phyloP scores from a whole-genome alignment of 2,888 invertebrate species.

The Cremastinae sp. region DNA sequence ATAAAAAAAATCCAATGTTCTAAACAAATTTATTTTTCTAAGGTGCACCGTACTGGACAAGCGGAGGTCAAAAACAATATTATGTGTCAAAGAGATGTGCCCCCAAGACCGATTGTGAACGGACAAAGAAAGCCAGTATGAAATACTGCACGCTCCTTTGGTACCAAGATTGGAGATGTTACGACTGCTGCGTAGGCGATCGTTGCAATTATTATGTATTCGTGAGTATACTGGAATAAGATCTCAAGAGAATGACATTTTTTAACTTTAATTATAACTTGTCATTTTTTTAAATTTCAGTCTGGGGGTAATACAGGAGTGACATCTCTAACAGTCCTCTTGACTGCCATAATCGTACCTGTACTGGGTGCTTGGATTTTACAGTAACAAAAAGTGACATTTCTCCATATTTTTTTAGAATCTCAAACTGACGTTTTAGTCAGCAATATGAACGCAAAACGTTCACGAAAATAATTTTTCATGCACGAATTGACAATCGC shows the following conservation, averaged over 20 bases:
- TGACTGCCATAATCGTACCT: conserved; percentile 31
- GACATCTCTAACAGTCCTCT: conserved; percentile 33
- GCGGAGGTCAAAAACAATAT: conserved; percentile 95
- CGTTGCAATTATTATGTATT: conserved; percentile 97
- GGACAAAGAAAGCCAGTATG: conserved; percentile 86
- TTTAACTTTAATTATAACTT: not conserved
- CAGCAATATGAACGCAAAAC: conserved; percentile 22
- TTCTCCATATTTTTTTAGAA: conserved; percentile 17
- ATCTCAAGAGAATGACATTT: not conserved
- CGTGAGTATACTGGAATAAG: conserved; percentile 84
- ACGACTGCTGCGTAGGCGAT: conserved; percentile 97
- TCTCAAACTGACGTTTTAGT: conserved; percentile 56
- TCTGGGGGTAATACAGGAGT: conserved; percentile 63
- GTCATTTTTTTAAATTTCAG: conserved; percentile 65
- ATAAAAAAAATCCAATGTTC: no score
- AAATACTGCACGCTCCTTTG: conserved; percentile 92
- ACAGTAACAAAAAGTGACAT: conserved; percentile 27
- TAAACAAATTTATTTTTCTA: not conserved
- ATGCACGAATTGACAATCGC: not conserved
- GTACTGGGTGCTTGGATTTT: conserved; percentile 47
- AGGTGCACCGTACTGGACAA: conserved; percentile 96
- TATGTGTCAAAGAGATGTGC: conserved; percentile 96
- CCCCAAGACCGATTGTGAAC: conserved; percentile 89
- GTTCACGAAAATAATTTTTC: no score
- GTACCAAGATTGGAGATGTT: conserved; percentile 98